Base-by-base conservation (phyloP, 2,113 vertebrate genomes). In the Erythrocercus mccallii region DNA sequence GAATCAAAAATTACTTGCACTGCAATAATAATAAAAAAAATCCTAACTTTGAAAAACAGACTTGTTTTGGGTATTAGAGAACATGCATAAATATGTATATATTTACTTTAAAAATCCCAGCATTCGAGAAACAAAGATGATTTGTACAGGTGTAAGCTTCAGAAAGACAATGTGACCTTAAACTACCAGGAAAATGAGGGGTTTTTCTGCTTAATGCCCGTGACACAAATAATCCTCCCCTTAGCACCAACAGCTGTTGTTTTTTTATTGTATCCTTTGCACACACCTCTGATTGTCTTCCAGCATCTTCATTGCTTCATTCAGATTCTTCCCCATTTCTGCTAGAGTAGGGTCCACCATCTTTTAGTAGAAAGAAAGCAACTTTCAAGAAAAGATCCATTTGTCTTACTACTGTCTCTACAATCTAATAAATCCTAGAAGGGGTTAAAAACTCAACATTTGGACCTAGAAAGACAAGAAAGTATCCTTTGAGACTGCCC, bases 281-380 rank as follows among this genome's bases (percentile, higher is more conserved):
- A 65, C 54, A 69, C 84, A 99, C 99, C 98, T 98, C 84, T 98
- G 98, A 91, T 97, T 98, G 54, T 99, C 98, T 95, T 98, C 99
- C 45, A 99, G 97, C 96, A 99, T 98, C 97, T 97, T 98, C 98
- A 99, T 99, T 47, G 99, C 99, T 90, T 99, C 99, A 12, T 98
- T 99, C 95, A 99, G 98, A 95, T 99, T 99, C 89, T 97, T 99
- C 37, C 99, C 99, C 98, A 99, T 99, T 96, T 99, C 98, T 92
- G 98, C 98, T 58, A 99, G 97, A 9, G 98, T 98, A 53, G 98
- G 97, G 92, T 99, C 99, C 35, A 98, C 98, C 98, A 99, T 98
- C 97, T 98, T 97, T 95, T 44, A 85, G 51, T 73, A 31, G 77
- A 96, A 72, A 90, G 57, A 94, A 27, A 96, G 69, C 13, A 20